Conservation (phyloP, 2,113 vertebrate species). For the Benitochromis conjunctus region DNA sequence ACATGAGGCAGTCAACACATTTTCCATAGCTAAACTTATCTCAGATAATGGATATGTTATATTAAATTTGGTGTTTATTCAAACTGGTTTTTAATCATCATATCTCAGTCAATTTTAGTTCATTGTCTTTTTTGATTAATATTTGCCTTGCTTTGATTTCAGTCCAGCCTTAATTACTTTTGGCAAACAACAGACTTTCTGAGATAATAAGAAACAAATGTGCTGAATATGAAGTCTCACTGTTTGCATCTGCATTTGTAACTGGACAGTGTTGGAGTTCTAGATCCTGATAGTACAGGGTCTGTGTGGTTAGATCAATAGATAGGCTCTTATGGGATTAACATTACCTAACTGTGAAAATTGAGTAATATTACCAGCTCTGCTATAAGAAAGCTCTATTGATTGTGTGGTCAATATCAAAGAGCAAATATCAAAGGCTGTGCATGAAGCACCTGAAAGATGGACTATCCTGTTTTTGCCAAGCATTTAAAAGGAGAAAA, state of each 20-base stretch:
- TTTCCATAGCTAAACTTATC: not conserved
- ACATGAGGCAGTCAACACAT: not conserved
- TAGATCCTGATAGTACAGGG: not conserved
- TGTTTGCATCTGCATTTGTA: not conserved
- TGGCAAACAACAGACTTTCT: not conserved
- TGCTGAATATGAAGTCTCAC: not conserved
- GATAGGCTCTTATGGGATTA: constrained; percentile 58
- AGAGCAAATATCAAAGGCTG: constrained; percentile 54
- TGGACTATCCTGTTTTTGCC: constrained; percentile 39
- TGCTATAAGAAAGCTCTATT: constrained; percentile 60
- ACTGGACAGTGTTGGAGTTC: not conserved
- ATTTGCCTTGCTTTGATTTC: not conserved
- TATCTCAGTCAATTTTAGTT: not conserved
- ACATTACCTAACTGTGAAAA: constrained; percentile 68
- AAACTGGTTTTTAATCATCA: not conserved
- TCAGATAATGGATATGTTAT: not conserved
- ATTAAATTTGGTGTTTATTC: not conserved
- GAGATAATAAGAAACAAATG: not conserved
- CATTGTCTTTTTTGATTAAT: not conserved
- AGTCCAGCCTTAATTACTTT: not conserved
- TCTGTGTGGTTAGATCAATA: constrained; percentile 52
- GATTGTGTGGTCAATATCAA: constrained; percentile 67
- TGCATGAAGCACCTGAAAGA: constrained; percentile 40
- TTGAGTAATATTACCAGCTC: constrained; percentile 66
- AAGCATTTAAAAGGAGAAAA: constrained; percentile 50